phyloP scores from a whole-genome alignment of 2,113 vertebrate species.

The Aviceda subcristata region DNA sequence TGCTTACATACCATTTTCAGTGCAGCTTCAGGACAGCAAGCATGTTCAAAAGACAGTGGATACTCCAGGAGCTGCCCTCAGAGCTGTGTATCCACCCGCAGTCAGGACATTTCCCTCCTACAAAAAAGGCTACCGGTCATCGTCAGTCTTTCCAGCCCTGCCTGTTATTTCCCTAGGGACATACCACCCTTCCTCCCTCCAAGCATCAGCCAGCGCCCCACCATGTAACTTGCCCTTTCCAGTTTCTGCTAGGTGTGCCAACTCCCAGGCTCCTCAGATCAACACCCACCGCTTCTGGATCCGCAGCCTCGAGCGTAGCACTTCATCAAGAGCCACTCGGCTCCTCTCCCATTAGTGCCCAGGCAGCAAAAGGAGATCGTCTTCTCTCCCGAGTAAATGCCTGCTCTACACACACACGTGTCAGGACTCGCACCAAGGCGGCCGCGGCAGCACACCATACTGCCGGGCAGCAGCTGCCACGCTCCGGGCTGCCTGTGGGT shows the following conservation, averaged over 20 bases:
- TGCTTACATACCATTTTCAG: neutral
- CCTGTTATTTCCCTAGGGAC: neutral
- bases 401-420: accelerated
- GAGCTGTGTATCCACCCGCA: too few relatives aligned
- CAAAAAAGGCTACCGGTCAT: neutral
- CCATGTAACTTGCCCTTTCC: neutral
- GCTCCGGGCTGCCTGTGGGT: neutral
- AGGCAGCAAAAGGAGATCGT: neutral
- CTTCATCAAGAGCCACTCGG: neutral
- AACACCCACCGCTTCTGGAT: neutral
- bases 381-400: neutral
- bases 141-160: neutral
- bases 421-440: neutral
- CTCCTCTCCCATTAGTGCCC: neutral
- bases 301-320: neutral
- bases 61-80: neutral
- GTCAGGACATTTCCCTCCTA: neutral
- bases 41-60: neutral
- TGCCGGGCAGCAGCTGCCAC: neutral
- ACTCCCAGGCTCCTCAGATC: neutral
- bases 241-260: neutral
- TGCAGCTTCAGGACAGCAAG: neutral
- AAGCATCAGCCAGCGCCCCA: neutral
- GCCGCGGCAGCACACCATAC: neutral
- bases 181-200: neutral